phyloP scores from a whole-genome alignment of 2,113 vertebrate species.

The Saguinus imperator region DNA sequence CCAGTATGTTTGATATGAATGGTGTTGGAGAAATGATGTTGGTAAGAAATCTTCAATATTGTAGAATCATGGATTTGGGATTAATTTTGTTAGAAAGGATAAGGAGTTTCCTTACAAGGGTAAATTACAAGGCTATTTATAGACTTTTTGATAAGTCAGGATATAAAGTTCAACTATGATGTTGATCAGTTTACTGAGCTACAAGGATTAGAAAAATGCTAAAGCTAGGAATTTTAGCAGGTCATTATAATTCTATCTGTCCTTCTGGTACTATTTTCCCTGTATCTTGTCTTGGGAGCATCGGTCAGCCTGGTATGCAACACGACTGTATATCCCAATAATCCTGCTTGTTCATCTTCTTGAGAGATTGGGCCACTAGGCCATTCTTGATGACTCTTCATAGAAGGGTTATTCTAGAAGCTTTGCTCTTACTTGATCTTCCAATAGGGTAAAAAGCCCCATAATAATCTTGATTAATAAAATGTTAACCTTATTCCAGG shows the following conservation, averaged over 20 bases:
- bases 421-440: background rate
- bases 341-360: background rate
- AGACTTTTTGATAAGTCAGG: background rate
- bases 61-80: background rate
- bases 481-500: background rate
- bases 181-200: background rate
- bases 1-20: background rate
- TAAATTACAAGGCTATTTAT: background rate
- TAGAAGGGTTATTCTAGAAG: background rate
- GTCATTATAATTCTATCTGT: background rate
- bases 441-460: background rate
- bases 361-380: background rate
- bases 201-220: background rate
- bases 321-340: background rate
- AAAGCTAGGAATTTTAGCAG: background rate
- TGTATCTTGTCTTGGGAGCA: background rate
- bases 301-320: background rate
- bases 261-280: background rate
- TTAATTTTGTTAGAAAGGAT: background rate
- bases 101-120: background rate
- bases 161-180: background rate
- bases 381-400: background rate
- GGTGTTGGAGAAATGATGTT: background rate
- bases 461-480: background rate
- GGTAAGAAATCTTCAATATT: background rate